Base-by-base conservation (phyloP, 2,113 vertebrate species). In the Crocuta crocuta region DNA sequence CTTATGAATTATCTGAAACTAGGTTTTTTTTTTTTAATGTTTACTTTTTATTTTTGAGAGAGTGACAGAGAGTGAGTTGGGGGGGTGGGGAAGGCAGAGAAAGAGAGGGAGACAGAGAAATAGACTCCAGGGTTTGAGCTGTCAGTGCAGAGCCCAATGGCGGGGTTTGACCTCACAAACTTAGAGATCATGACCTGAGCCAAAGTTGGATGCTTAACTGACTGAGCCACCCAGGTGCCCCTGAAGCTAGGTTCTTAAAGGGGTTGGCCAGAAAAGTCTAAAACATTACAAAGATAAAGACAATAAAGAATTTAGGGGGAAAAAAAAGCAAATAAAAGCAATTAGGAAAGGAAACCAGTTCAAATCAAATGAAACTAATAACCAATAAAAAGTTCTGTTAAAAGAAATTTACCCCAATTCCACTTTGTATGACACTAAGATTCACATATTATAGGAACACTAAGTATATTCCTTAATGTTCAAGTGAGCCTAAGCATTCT, bases 251-350 rank as follows among this genome's bases (percentile, higher is more conserved):
- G 39, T 39, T 39, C 39, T 39, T 39, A 39, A 39, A 39, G 39
- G 58, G 21, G 21, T 66, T 12, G 70, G 66, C 17, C 26, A 84
- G 0, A 63, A 43, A 85, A 13, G 53, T 78, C 95, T 93, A 93
- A 94, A 97, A 78, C 17, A 90, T 71, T 81, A 86, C 12, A 89
- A 1, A 83, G 70, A 92, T 39, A 90, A 88, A 66, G 55, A 87
- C 15, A 84, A 90, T 50, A 35, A 63, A 92, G 39, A 63, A 73
- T 28, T 7, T 5, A 65, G 55, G 19, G 48, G 48, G 8, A 4
- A 6, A 11, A 11, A 53, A 89, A 85, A 35, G 39, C 15, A 84
- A 94, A 55, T n/a, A 73, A 95, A 86, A 87, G 39, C 24, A 76
- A 94, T 35, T 35, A 87, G 48, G 35, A 86, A 94, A 91, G 80